Percentiles rank a stretch among this genome's conserved stretches.
These are phyloP conservation scores for Caenorhabditis sinica DNA, from an alignment of 2,888 invertebrate species.

Conservation along the genomic window DNA sequence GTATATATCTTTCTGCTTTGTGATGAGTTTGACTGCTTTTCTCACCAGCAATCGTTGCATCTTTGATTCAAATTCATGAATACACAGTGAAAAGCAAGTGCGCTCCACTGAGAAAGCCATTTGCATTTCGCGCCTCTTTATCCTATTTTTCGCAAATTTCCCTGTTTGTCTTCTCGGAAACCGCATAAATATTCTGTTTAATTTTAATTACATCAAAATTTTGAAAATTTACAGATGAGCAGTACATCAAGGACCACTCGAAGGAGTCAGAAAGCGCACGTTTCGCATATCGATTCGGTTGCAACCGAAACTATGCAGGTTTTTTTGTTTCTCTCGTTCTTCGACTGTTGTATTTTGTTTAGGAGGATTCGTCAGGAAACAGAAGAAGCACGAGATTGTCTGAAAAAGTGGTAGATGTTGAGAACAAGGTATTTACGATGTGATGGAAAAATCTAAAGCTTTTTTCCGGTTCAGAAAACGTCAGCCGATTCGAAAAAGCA, in stretches of 20 bases:
- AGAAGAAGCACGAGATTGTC: slow-evolving; percentile 28
- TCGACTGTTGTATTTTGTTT: not conserved
- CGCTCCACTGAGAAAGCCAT: not conserved
- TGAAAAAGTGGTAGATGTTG: not conserved
- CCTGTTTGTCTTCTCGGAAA: not conserved
- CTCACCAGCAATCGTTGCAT: too few species aligned
- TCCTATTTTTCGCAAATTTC: slow-evolving; percentile 7
- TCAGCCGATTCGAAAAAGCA: not conserved
- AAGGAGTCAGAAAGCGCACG: not conserved
- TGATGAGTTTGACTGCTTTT: too few species aligned
- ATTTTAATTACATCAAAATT: not conserved
- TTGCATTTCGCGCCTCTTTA: not conserved
- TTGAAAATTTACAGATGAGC: slow-evolving; percentile 31
- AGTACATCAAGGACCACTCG: not conserved
- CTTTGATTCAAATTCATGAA: too few species aligned
- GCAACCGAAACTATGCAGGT: not conserved
- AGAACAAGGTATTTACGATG: not conserved
- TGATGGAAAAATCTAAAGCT: not conserved
- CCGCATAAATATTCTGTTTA: not conserved
- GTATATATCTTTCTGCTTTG: too few species aligned
- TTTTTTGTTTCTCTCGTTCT: not conserved
- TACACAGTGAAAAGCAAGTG: not conserved
- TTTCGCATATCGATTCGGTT: not conserved
- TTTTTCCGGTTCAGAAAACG: not conserved
- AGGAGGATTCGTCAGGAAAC: not conserved